These are phyloP conservation scores for Embidobia sp. DNA, from an alignment of 2,888 invertebrate genomes.

Conservation along the genomic window DNA sequence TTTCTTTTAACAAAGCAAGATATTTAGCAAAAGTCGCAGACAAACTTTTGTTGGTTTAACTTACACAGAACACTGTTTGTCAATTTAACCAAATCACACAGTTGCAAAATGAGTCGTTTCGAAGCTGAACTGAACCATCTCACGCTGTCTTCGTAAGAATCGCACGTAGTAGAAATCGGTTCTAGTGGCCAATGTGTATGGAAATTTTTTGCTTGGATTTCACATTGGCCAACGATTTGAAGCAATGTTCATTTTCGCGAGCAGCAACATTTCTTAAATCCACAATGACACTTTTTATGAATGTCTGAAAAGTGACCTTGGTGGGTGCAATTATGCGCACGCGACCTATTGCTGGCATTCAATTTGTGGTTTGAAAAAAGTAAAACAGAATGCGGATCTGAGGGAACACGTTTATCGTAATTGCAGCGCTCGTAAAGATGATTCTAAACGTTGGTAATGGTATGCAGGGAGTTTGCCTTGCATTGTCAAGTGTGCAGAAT, in stretches of 20 bases:
- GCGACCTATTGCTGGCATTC: slow-evolving; percentile 35
- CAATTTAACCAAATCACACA: no score
- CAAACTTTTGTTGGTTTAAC: no score
- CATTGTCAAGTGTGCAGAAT: slow-evolving; percentile 29
- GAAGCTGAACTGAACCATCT: no score
- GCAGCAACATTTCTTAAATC: slow-evolving; percentile 2
- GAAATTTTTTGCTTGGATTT: background rate
- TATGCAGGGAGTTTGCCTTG: slow-evolving; percentile 15
- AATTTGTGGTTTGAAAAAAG: slow-evolving; percentile 26
- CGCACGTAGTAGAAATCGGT: no score
- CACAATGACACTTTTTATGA: slow-evolving; percentile 23
- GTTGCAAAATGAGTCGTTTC: no score
- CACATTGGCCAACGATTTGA: background rate
- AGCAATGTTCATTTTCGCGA: slow-evolving; percentile 9
- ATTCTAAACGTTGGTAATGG: slow-evolving; percentile 36
- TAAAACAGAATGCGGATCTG: slow-evolving; percentile 11
- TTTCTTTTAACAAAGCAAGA: no score
- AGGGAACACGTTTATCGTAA: slow-evolving; percentile 14
- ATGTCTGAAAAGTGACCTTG: slow-evolving; percentile 45
- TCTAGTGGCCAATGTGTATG: no score
- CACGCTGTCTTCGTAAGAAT: no score
- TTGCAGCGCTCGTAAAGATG: slow-evolving; percentile 12
- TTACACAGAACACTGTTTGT: no score
- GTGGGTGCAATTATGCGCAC: slow-evolving; percentile 28
- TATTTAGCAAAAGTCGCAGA: no score